Evolutionary conservation across 2,797 vertebrate species (phyloP), one percentile per base, ranked within the genome.

Genomic region (Lagothrix lagotricha): DNA sequence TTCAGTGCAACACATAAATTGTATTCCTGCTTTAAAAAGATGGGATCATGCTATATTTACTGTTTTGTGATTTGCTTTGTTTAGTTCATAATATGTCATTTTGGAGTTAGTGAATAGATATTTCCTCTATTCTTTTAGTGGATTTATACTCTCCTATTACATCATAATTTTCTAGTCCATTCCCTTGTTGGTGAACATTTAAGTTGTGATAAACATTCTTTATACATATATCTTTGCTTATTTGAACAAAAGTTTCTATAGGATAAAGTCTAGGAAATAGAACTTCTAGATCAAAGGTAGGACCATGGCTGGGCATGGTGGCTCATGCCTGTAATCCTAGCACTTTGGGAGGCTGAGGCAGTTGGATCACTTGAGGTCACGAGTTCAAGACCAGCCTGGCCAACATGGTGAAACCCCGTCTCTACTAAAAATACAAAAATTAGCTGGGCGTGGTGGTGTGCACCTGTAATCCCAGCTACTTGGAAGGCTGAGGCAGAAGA

Each of bases 21-120:
- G 88, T 89, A 91, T 94, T 95, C 4, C 41, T 96, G 89, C 28
- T 79, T 92, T 82, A 33, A 91, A 82, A 93, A 76, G 46, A 26
- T 95, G 15, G 24, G 6, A 75, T 85, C 52, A 7, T 90, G 20
- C 12, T 77, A 20, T 83, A 17, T 57, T 72, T 30, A 79, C 33
- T 83, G 30, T 92, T 90, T 76, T 85, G 50, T 90, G 93, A 86
- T 77, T 91, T 85, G 33, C 28, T 76, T 75, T 94, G 26, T 77
- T 92, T 94, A 58, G 36, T 88, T 75, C 33, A 30, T 92, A 93
- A 58, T 70, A 19, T 26, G 22, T 54, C 46, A 17, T 92, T 97
- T 95, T 54, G 46, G 50, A 67, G 22, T 85, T 88, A 72, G 10
- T 28, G 7, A 67, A 20, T 79, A 83, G 7, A 67, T 30, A 58